Conservation (phyloP, 2,888 invertebrate genomes). For the Mythimna ferrago region DNA sequence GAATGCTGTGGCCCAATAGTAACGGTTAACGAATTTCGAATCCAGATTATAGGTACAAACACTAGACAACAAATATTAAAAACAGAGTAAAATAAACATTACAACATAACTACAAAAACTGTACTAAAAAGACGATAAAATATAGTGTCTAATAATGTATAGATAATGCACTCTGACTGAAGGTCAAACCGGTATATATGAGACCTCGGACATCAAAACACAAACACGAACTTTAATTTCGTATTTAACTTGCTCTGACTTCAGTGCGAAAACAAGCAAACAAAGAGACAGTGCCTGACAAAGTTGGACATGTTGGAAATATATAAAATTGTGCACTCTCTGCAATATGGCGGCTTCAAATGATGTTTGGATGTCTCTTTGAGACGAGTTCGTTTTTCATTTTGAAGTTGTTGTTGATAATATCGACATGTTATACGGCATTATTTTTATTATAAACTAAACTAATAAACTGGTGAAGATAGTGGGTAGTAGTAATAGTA, state of each 20-base stretch:
- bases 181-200: conserved; percentile 24
- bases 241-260: conserved; percentile 51
- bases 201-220: conserved; percentile 30
- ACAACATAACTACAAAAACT: too few relatives aligned
- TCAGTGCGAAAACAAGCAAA: conserved; percentile 26
- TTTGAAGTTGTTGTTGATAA: conserved; percentile 19
- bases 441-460: too few relatives aligned
- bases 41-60: too few relatives aligned
- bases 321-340: conserved; percentile 37
- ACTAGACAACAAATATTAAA: too few relatives aligned
- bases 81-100: too few relatives aligned
- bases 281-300: conserved; percentile 19
- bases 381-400: conserved; percentile 16
- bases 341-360: conserved; percentile 3
- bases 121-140: too few relatives aligned
- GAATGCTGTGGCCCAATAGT: too few relatives aligned
- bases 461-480: too few relatives aligned
- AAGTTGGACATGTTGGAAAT: conserved; percentile 33
- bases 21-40: too few relatives aligned
- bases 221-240: conserved; percentile 55
- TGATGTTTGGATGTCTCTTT: conserved; percentile 9
- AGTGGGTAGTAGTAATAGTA: too few relatives aligned
- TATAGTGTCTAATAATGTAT: too few relatives aligned
- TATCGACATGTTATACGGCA: too few relatives aligned
- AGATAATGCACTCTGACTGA: background rate